Conservation (phyloP, 1,140 invertebrate genomes). For the Limonius californicus region DNA sequence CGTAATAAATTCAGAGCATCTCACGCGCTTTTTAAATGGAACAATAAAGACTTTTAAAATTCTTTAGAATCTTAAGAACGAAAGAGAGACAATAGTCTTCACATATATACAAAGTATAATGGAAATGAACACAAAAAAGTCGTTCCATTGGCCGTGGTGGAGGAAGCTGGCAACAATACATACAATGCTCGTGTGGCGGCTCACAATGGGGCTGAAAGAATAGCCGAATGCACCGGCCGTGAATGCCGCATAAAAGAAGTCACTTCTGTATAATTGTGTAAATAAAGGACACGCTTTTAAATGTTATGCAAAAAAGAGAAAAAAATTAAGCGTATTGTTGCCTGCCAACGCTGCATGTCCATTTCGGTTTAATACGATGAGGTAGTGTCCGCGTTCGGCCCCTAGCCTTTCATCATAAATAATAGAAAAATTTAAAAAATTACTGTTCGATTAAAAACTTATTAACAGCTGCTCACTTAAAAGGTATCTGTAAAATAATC, state of each 20-base stretch:
- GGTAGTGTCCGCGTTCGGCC: neutral
- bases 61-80: slow-evolving; percentile 29
- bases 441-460: too few species aligned
- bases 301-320: slow-evolving; percentile 13
- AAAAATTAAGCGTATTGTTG: slow-evolving; percentile 23
- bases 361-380: slow-evolving; percentile 17
- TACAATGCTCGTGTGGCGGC: slow-evolving; percentile 31
- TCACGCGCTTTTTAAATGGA: slow-evolving; percentile 14
- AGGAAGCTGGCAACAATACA: slow-evolving; percentile 39
- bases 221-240: slow-evolving; percentile 39
- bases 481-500: too few species aligned
- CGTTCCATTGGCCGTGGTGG: slow-evolving; percentile 29
- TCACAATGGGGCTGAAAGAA: slow-evolving; percentile 38
- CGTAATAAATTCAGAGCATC: slow-evolving; percentile 11
- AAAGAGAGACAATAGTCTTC: slow-evolving; percentile 37
- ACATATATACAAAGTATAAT: slow-evolving; percentile 40
- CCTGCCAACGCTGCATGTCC: slow-evolving; percentile 22
- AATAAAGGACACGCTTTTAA: slow-evolving; percentile 40
- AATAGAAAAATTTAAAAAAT: too few species aligned
- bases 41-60: slow-evolving; percentile 15
- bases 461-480: too few species aligned
- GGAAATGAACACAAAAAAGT: slow-evolving; percentile 40
- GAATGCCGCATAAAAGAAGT: slow-evolving; percentile 40
- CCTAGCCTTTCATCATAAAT: too few species aligned
- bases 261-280: slow-evolving; percentile 43